phyloP scores from a whole-genome alignment of 2,113 vertebrate species.

The Chionomys nivalis region DNA sequence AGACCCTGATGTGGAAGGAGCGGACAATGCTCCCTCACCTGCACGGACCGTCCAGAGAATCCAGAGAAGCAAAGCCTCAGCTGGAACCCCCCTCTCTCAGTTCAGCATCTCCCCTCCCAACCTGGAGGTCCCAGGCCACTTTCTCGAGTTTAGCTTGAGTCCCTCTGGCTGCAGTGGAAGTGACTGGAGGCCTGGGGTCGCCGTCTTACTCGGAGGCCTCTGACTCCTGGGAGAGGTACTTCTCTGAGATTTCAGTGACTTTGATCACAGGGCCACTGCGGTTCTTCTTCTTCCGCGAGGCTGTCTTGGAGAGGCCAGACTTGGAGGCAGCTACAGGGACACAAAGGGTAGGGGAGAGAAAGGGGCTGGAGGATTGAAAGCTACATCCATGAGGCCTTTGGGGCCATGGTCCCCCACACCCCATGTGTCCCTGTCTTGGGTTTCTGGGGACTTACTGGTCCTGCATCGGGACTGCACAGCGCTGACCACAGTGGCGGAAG shows the following conservation, averaged over 20 bases:
- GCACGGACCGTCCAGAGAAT: too few relatives aligned
- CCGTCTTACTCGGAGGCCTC: conserved; percentile 71
- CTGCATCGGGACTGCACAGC: conserved; percentile 72
- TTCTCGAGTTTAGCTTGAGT: conserved; percentile 15
- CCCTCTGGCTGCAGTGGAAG: background rate
- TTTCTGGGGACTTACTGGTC: conserved; percentile 74
- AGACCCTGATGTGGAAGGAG: background rate
- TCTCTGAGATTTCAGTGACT: conserved; percentile 77
- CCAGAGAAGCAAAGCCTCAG: background rate
- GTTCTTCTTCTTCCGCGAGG: conserved; percentile 68
- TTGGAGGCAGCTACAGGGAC: conserved; percentile 68
- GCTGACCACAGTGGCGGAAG: conserved; percentile 77
- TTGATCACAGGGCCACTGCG: conserved; percentile 62
- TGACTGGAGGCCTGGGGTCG: background rate
- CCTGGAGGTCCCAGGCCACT: background rate
- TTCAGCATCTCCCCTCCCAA: conserved; percentile 1
- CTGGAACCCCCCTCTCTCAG: background rate
- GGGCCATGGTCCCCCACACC: background rate
- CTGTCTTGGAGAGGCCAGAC: background rate
- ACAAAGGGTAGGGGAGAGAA: conserved; percentile 15
- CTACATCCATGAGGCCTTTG: conserved; percentile 26
- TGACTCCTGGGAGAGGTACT: conserved; percentile 73
- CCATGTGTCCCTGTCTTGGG: background rate
- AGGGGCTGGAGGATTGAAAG: conserved; percentile 59
- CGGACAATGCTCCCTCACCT: background rate